Evolutionary conservation across 2,113 vertebrate species (phyloP), one percentile per base, ranked within the genome.

Genomic region (Mola mola): DNA sequence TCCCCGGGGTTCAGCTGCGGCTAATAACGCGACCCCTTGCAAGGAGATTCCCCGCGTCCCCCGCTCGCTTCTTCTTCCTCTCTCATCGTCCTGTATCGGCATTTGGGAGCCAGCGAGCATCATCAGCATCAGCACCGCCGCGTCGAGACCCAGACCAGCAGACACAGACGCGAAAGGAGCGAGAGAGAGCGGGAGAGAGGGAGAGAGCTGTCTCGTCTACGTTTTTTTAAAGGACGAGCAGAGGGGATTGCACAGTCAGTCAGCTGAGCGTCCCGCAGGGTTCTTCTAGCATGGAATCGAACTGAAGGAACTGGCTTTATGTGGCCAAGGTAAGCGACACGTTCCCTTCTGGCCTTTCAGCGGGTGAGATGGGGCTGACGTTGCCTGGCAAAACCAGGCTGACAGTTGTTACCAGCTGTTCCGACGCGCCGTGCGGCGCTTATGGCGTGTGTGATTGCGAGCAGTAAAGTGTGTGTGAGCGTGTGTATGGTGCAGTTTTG

Each of bases 291-390:
- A 73, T 69, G 86, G 89, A 68, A 78, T 81, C 78, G 85, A 78
- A 87, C 81, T 82, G 78, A 76, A 86, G 84, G 81, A 75, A 91
- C n/a, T 90, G 90, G 84, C 83, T 89, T 36, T 82, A 78, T 81
- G 78, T 85, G 68, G 79, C 77, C 40, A 86, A 92, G 90, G 91
- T 92, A 90, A 87, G 87, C 62, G 75, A 8, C 63, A 69, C 56
- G 66, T 82, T 75, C 67, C 24, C 46, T 76, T 72, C 66, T 78
- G 79, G 81, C 81, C 85, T 80, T 67, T 44, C 36, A 17, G 12
- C 33, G 33, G 38, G 13, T 41, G 33, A 24, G 43, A 44, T 57
- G 50, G 56, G 67, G 53, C 60, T 40, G 21, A 7, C 60, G 76
- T 44, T 75, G 60, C 58, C 50, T 11, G 52, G 69, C 66, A 74